Evolutionary conservation across 1,140 invertebrate genomes (phyloP).

Genomic region (Heliconius himera): DNA sequence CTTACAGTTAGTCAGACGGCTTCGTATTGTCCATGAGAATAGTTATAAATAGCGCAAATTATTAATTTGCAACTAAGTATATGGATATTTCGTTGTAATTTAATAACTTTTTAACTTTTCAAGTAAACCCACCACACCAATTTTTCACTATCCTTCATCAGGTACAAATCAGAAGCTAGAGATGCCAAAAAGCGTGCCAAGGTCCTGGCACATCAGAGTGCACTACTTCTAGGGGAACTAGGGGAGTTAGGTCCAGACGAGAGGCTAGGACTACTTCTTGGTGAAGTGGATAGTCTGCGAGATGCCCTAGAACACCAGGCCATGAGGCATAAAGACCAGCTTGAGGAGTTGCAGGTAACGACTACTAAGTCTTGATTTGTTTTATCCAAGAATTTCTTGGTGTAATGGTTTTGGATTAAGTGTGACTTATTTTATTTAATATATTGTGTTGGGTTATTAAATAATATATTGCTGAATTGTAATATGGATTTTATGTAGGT

Average conservation of each 20-base stretch:
- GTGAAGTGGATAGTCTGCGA: slow-evolving; percentile 85
- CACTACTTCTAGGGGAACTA: slow-evolving; percentile 84
- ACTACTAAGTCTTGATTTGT: no score
- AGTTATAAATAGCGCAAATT: no score
- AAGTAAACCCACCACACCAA: not conserved
- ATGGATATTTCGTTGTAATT: no score
- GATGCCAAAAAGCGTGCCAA: slow-evolving; percentile 85
- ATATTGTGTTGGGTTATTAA: no score
- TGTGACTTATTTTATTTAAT: no score
- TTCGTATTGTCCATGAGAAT: no score
- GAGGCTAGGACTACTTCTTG: slow-evolving; percentile 80
- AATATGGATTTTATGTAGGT: no score
- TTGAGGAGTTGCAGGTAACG: slow-evolving; percentile 81
- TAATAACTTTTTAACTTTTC: not conserved
- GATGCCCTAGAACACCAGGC: slow-evolving; percentile 84
- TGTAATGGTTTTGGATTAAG: no score
- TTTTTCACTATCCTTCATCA: slow-evolving; percentile 43
- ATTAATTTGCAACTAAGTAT: no score
- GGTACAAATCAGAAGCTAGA: slow-evolving; percentile 78
- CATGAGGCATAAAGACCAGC: slow-evolving; percentile 78
- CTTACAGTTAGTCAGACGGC: no score
- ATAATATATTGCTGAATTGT: no score
- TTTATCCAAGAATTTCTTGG: no score
- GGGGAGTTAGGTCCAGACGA: slow-evolving; percentile 83
- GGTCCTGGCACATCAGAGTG: slow-evolving; percentile 85